Evolutionary conservation across 2,797 vertebrate genomes (phyloP).

Genomic region (Anguilla pacifica): DNA sequence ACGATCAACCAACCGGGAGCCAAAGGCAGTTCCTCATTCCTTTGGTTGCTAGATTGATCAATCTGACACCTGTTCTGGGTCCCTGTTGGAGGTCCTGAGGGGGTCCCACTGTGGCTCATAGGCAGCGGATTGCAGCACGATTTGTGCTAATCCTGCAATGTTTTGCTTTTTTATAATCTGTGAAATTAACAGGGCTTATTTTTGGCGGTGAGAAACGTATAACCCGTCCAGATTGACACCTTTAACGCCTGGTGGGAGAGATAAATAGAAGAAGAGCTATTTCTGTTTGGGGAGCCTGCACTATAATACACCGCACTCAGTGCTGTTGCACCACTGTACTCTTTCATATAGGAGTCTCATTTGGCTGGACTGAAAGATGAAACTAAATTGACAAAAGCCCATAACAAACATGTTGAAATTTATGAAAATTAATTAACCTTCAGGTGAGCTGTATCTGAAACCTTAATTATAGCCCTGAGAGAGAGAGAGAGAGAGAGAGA

Average conservation of each 20-base stretch:
- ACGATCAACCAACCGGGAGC: slow-evolving; percentile 11
- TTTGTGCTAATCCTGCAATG: slow-evolving; percentile 14
- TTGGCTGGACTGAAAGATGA: slow-evolving; percentile 15
- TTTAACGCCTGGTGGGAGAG: not conserved
- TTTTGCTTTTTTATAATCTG: not conserved
- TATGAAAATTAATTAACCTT: slow-evolving; percentile 32
- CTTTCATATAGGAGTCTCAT: not conserved
- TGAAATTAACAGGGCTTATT: slow-evolving; percentile 8
- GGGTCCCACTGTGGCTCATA: not conserved
- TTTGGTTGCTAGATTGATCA: not conserved
- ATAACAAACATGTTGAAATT: slow-evolving; percentile 29
- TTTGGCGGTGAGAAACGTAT: not conserved
- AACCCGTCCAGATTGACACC: not conserved
- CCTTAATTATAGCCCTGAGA: slow-evolving; percentile 60
- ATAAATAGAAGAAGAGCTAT: slow-evolving; percentile 11
- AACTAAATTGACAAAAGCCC: slow-evolving; percentile 23
- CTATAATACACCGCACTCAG: not conserved
- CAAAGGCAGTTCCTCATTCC: not conserved
- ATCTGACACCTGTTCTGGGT: not conserved
- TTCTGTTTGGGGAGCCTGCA: not conserved
- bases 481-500: slow-evolving; percentile 36
- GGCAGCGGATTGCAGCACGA: not conserved
- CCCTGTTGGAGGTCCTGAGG: not conserved
- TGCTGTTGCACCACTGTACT: not conserved
- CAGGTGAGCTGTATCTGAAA: slow-evolving; percentile 43